These are phyloP conservation scores for Maconellicoccus hirsutus DNA, from an alignment of 1,140 invertebrate species.

Conservation along the genomic window DNA sequence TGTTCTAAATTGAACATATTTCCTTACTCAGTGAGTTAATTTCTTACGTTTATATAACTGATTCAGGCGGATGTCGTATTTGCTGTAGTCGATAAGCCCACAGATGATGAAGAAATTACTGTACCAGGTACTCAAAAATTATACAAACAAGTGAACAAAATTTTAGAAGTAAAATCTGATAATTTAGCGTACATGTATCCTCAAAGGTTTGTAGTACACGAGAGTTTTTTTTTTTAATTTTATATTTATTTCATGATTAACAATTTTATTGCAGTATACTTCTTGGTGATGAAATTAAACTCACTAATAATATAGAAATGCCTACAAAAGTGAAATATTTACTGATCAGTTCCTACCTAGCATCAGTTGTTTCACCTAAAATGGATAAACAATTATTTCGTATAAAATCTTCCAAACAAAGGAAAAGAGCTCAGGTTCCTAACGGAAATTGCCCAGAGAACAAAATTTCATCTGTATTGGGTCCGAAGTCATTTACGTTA, in stretches of 20 bases:
- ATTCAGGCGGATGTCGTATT: neutral
- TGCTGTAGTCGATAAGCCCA: neutral
- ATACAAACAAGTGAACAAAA: no score
- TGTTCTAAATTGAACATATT: no score
- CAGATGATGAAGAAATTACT: no score
- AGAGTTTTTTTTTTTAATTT: neutral
- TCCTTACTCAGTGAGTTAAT: no score
- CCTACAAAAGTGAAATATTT: conserved; percentile 55
- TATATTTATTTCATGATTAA: no score
- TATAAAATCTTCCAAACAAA: conserved; percentile 52
- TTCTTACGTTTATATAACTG: no score
- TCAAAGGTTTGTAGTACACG: neutral
- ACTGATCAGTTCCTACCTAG: conserved; percentile 76
- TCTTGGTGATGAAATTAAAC: neutral
- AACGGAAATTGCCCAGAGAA: conserved; percentile 42
- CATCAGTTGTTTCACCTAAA: conserved; percentile 78
- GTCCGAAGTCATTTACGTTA: conserved; percentile 69
- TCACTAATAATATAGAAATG: neutral
- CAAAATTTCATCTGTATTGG: conserved; percentile 36
- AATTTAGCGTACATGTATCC: neutral
- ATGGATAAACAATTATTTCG: conserved; percentile 71
- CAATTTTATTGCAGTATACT: neutral
- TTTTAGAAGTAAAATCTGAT: no score
- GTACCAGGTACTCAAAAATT: no score
- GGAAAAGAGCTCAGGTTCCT: conserved; percentile 35